Conservation (phyloP, 2,113 vertebrate genomes). For the Passer montanus region DNA sequence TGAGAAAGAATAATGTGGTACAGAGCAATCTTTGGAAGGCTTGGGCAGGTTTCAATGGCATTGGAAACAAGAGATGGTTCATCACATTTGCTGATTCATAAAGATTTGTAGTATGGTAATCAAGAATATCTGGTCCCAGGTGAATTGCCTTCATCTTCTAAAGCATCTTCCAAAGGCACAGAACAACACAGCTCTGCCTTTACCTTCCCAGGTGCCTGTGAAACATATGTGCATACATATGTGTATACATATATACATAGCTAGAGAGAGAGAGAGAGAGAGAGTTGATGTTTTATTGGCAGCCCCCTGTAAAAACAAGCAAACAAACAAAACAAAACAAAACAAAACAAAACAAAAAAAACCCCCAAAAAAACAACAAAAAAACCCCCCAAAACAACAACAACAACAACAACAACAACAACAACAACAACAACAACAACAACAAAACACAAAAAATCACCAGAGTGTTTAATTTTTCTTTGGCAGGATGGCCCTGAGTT, state of each 20-base stretch:
- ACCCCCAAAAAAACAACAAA: no score
- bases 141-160: not conserved
- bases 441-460: not conserved
- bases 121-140: not conserved
- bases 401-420: no score
- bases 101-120: not conserved
- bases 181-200: not conserved
- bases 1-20: not conserved
- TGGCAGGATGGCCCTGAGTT: not conserved
- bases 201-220: not conserved
- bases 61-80: not conserved
- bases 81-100: not conserved
- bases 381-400: no score
- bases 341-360: not conserved
- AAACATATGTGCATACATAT: not conserved
- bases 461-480: not conserved
- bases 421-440: no score
- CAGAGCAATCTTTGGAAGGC: not conserved
- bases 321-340: not conserved
- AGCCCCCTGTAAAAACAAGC: not conserved
- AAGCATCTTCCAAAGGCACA: not conserved
- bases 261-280: not conserved
- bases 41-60: not conserved
- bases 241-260: not conserved
- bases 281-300: not conserved